phyloP scores from a whole-genome alignment of 2,797 vertebrate species.

The Lateolabrax maculatus region DNA sequence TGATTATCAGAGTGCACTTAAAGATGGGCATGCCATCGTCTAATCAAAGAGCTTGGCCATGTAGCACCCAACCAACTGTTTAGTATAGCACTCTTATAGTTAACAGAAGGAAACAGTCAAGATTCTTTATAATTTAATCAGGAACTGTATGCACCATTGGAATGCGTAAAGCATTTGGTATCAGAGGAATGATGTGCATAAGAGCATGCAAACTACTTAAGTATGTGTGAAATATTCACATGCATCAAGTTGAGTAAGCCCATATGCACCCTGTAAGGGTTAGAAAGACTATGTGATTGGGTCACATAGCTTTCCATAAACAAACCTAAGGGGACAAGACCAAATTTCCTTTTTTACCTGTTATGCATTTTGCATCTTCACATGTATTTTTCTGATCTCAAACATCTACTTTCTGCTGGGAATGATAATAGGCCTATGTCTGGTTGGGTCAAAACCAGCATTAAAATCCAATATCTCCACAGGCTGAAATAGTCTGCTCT shows the following conservation, averaged over 20 bases:
- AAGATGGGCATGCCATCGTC: not conserved
- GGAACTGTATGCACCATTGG: conserved; percentile 41
- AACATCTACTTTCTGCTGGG: not conserved
- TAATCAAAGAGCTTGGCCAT: conserved; percentile 31
- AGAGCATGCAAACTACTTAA: conserved; percentile 38
- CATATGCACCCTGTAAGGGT: not conserved
- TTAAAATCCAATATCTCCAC: not conserved
- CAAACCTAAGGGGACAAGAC: not conserved
- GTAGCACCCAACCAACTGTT: conserved; percentile 19
- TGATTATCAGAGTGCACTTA: conserved; percentile 5
- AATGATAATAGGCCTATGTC: not conserved
- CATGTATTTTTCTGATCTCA: not conserved
- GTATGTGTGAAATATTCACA: conserved; percentile 32
- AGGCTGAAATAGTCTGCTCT: not conserved
- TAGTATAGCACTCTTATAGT: not conserved
- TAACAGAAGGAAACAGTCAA: conserved; percentile 20
- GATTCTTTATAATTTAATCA: conserved; percentile 56
- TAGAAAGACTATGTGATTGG: not conserved
- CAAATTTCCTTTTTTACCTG: not conserved
- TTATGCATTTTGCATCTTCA: not conserved
- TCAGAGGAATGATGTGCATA: conserved; percentile 41
- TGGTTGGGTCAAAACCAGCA: not conserved
- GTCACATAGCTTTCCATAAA: not conserved
- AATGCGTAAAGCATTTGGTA: conserved; percentile 14
- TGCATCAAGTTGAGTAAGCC: not conserved